These are phyloP conservation scores for Hydrozoanthus tunicans DNA, from an alignment of 64 coral and sea anemone species.

Conservation along the genomic window DNA sequence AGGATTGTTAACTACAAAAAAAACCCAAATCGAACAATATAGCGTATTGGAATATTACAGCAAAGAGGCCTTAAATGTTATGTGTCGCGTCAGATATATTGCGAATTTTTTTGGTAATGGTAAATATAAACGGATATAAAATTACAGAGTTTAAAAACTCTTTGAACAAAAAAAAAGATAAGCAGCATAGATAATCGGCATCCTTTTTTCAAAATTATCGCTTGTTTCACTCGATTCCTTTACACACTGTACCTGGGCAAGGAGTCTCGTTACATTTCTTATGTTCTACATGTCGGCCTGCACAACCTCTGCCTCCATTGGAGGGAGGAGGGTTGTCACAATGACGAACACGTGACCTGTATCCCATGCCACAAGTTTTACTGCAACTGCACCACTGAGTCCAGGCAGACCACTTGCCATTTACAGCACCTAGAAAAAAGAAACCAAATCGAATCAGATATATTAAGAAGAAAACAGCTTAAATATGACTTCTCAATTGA, in stretches of 20 bases:
- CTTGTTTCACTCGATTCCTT: background rate
- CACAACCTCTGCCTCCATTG: constrained; percentile 11
- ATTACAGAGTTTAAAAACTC: too few relatives aligned
- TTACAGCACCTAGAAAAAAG: background rate
- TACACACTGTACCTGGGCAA: background rate
- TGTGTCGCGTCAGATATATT: too few relatives aligned
- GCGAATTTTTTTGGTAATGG: too few relatives aligned
- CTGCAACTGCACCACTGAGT: constrained; percentile 47
- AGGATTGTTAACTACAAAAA: too few relatives aligned
- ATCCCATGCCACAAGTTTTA: constrained; percentile 22
- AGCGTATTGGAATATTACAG: too few relatives aligned
- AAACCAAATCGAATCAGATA: background rate
- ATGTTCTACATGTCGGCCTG: constrained; percentile 33
- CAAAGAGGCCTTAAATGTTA: too few relatives aligned
- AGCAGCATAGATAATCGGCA: too few relatives aligned
- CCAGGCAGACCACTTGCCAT: constrained; percentile 42
- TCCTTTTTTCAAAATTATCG: too few relatives aligned
- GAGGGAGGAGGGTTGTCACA: constrained; percentile 52
- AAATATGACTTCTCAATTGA: background rate
- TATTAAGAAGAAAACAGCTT: background rate
- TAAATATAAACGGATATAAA: too few relatives aligned
- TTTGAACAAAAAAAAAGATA: too few relatives aligned
- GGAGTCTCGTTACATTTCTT: background rate
- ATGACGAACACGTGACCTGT: constrained; percentile 46
- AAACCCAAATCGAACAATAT: too few relatives aligned